These are phyloP conservation scores for Campoletis raptor DNA, from an alignment of 2,888 invertebrate species.

Conservation along the genomic window DNA sequence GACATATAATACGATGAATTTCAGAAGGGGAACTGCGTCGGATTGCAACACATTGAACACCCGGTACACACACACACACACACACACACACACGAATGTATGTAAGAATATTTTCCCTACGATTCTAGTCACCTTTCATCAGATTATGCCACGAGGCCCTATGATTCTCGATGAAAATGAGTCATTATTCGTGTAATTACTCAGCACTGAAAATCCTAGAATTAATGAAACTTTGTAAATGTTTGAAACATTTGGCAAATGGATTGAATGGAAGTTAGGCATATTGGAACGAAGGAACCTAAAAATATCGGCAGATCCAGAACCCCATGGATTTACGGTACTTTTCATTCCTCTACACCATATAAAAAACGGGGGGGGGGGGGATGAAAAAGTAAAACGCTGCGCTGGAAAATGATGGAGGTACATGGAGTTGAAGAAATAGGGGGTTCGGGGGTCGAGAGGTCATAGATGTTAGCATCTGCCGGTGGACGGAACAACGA, in stretches of 20 bases:
- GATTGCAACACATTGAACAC: conserved; percentile 72
- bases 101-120: conserved; percentile 32
- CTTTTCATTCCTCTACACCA: not conserved
- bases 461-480: conserved; percentile 67
- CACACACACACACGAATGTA: conserved; percentile 52
- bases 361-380: not conserved
- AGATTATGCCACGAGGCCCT: conserved; percentile 5
- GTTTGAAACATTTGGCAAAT: not conserved
- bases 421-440: conserved; percentile 23
- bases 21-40: conserved; percentile 75
- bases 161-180: conserved; percentile 4
- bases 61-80: conserved; percentile 62
- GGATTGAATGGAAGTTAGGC: not conserved
- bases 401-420: not conserved
- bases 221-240: not conserved
- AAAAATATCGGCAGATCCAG: conserved; percentile 28
- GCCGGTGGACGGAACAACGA: conserved; percentile 60
- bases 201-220: not conserved
- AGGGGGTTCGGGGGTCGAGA: conserved; percentile 49
- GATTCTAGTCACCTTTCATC: conserved; percentile 4
- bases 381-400: not conserved
- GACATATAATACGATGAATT: conserved; percentile 61
- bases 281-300: not conserved
- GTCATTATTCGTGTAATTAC: not conserved
- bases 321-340: not conserved